Evolutionary conservation across 2,113 vertebrate genomes (phyloP).

Genomic region (Mormoops blainvillei): DNA sequence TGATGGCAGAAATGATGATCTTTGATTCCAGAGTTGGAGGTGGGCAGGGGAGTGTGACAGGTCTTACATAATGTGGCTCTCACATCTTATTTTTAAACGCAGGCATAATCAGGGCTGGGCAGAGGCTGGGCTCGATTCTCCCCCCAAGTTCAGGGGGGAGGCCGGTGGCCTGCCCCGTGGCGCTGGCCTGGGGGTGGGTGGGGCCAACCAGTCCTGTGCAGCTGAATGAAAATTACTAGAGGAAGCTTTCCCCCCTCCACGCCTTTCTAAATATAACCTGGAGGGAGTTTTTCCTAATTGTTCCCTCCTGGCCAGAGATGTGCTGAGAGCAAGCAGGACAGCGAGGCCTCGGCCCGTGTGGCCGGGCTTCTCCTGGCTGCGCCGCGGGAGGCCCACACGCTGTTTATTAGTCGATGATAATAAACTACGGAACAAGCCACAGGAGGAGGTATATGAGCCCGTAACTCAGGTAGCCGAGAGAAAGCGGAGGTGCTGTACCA

Average conservation of each 20-base stretch:
- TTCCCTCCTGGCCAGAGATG: conserved; percentile 80
- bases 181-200: conserved; percentile 19
- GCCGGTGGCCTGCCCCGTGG: background rate
- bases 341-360: conserved; percentile 65
- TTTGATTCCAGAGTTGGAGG: conserved; percentile 87
- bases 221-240: conserved; percentile 67
- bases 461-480: conserved; percentile 70
- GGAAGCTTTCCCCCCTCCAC: conserved; percentile 61
- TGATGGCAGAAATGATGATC: conserved; percentile 90
- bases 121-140: conserved; percentile 61
- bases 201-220: conserved; percentile 37
- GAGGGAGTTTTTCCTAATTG: conserved; percentile 83
- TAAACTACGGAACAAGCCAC: conserved; percentile 76
- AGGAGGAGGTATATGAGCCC: conserved; percentile 60
- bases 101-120: conserved; percentile 77
- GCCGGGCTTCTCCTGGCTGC: conserved; percentile 71
- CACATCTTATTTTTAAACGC: conserved; percentile 85
- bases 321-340: conserved; percentile 77
- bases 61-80: conserved; percentile 82
- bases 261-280: conserved; percentile 80
- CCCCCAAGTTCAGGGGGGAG: conserved; percentile 50
- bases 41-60: conserved; percentile 80
- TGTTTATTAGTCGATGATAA: conserved; percentile 82
- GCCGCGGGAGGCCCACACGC: conserved; percentile 61
- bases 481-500: conserved; percentile 35